Evolutionary conservation across 1,140 invertebrate genomes (phyloP).

Genomic region (Calosoma granatense): DNA sequence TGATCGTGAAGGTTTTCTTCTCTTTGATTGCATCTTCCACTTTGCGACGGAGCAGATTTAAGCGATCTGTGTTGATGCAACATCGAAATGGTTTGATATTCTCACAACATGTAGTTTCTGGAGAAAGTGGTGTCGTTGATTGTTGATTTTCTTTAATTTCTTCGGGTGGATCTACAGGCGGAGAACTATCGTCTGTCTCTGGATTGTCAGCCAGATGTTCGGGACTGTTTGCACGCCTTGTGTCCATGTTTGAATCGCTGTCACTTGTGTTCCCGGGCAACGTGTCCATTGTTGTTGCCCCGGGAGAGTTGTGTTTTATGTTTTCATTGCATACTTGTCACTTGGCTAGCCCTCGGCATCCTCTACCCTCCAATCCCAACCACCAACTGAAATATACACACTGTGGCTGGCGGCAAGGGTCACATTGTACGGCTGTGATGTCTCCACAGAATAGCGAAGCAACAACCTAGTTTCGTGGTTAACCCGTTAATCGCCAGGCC

Average conservation of each 20-base stretch:
- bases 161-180: neutral
- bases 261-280: neutral
- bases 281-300: neutral
- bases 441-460: neutral
- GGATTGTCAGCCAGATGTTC: neutral
- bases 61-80: slow-evolving; percentile 36
- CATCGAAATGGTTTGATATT: slow-evolving; percentile 12
- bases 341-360: no score
- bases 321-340: neutral
- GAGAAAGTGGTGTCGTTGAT: no score
- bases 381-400: neutral
- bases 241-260: neutral
- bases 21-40: slow-evolving; percentile 40
- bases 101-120: neutral
- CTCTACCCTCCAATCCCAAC: neutral
- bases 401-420: neutral
- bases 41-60: slow-evolving; percentile 35
- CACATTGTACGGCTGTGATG: neutral
- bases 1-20: slow-evolving; percentile 40
- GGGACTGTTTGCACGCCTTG: neutral
- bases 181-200: neutral
- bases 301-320: neutral
- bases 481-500: neutral
- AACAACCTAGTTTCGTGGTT: neutral
- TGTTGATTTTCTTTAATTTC: neutral